phyloP scores from a whole-genome alignment of 1,140 invertebrate genomes.

The Mercenaria mercenaria region DNA sequence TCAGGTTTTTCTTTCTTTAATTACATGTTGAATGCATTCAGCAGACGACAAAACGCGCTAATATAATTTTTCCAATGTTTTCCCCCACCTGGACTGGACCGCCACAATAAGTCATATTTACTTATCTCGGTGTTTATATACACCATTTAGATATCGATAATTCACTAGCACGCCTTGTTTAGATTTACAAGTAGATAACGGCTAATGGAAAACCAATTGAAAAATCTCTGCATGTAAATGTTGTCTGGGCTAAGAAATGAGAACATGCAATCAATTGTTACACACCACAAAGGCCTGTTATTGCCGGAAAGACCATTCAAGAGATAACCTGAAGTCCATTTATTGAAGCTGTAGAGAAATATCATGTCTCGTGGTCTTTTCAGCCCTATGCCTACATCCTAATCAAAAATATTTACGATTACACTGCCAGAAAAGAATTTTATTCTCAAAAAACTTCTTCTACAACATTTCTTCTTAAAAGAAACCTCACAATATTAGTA shows the following conservation, averaged over 20 bases:
- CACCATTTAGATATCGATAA: conserved; percentile 37
- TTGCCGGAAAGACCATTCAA: background rate
- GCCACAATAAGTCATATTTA: conserved; percentile 50
- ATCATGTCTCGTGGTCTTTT: too few relatives aligned
- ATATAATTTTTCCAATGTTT: conserved; percentile 34
- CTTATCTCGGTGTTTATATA: conserved; percentile 34
- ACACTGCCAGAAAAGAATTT: too few relatives aligned
- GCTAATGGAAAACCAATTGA: conserved; percentile 43
- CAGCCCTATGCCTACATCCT: too few relatives aligned
- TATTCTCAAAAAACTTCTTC: too few relatives aligned
- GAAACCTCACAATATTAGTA: too few relatives aligned
- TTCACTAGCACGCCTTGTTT: conserved; percentile 47
- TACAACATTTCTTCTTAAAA: too few relatives aligned
- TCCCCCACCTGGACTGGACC: conserved; percentile 21
- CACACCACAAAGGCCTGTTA: background rate
- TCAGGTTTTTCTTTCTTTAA: conserved; percentile 5
- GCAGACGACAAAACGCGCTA: conserved; percentile 26
- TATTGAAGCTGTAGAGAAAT: too few relatives aligned
- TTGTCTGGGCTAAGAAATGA: background rate
- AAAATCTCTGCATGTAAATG: background rate
- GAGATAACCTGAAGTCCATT: background rate
- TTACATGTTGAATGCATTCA: background rate
- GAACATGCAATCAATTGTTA: background rate
- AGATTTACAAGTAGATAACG: conserved; percentile 36
- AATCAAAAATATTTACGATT: too few relatives aligned